These are phyloP conservation scores for Ditula angustiorana DNA, from an alignment of 2,888 invertebrate genomes.

Conservation along the genomic window DNA sequence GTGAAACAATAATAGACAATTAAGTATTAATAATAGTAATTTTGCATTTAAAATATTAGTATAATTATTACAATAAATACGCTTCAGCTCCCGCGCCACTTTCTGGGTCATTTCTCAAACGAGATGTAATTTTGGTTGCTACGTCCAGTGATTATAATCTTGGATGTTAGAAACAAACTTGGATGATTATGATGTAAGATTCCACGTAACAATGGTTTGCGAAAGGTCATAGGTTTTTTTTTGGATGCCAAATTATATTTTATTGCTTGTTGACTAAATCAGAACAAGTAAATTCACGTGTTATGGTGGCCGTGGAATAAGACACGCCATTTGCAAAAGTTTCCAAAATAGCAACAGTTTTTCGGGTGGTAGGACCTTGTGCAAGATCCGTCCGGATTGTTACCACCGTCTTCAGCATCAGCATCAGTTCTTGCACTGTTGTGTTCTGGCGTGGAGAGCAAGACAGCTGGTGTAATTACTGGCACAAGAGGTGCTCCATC, in stretches of 20 bases:
- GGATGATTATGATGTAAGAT: slow-evolving; percentile 25
- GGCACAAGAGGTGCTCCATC: no score
- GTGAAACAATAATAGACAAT: no score
- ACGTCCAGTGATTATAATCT: slow-evolving; percentile 27
- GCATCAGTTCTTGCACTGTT: no score
- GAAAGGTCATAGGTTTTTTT: slow-evolving; percentile 35
- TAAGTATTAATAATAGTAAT: not conserved
- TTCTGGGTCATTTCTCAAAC: slow-evolving; percentile 25
- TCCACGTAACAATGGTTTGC: slow-evolving; percentile 29
- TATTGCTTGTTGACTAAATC: slow-evolving; percentile 13
- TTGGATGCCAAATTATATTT: slow-evolving; percentile 11
- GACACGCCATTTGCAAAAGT: no score
- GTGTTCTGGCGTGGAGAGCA: no score
- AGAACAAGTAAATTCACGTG: not conserved
- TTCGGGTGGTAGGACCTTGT: no score
- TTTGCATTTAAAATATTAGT: not conserved
- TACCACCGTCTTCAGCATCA: no score
- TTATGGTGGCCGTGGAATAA: not conserved
- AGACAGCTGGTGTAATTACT: no score
- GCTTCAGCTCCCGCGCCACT: not conserved
- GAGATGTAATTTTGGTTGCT: slow-evolving; percentile 25
- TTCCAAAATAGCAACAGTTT: no score
- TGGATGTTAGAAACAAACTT: slow-evolving; percentile 29
- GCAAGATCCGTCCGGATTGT: no score
- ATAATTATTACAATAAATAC: no score